Conservation (phyloP, 2,797 vertebrate genomes). For the Setipinna tenuifilis region DNA sequence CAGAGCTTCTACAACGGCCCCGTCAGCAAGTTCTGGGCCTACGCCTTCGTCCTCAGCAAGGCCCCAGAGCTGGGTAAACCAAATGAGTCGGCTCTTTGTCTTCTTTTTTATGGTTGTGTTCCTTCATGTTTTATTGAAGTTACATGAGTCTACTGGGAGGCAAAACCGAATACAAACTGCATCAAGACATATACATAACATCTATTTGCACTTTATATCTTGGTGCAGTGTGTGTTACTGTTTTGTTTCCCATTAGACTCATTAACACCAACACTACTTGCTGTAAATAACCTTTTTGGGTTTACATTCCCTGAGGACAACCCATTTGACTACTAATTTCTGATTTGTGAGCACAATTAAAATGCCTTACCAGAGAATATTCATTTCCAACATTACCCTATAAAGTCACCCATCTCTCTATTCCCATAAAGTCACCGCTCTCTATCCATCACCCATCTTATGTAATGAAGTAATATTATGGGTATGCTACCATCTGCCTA, state of each 20-base stretch:
- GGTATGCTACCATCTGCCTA: background rate
- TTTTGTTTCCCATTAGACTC: too few relatives aligned
- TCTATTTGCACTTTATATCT: too few relatives aligned
- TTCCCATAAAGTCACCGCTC: too few relatives aligned
- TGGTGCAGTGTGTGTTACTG: too few relatives aligned
- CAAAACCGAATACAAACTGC: too few relatives aligned
- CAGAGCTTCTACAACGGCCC: slow-evolving; percentile 99
- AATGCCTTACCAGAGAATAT: background rate
- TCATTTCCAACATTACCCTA: background rate
- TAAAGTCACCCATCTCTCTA: background rate
- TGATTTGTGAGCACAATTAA: background rate
- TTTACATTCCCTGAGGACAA: background rate
- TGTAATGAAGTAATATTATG: background rate
- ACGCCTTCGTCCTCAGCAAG: slow-evolving; percentile 98
- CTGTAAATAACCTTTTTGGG: background rate
- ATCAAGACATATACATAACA: too few relatives aligned
- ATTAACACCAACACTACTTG: too few relatives aligned
- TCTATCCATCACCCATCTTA: too few relatives aligned
- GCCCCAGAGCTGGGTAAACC: slow-evolving; percentile 96
- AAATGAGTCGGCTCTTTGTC: background rate
- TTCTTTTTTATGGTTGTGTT: too few relatives aligned
- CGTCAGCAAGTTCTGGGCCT: slow-evolving; percentile 99
- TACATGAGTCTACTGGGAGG: too few relatives aligned
- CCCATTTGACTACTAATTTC: background rate
- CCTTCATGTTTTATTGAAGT: too few relatives aligned